Percentiles rank a stretch among this genome's conserved stretches.
phyloP scores from a whole-genome alignment of 2,113 vertebrate genomes.

The Zosterops hypoxanthus region DNA sequence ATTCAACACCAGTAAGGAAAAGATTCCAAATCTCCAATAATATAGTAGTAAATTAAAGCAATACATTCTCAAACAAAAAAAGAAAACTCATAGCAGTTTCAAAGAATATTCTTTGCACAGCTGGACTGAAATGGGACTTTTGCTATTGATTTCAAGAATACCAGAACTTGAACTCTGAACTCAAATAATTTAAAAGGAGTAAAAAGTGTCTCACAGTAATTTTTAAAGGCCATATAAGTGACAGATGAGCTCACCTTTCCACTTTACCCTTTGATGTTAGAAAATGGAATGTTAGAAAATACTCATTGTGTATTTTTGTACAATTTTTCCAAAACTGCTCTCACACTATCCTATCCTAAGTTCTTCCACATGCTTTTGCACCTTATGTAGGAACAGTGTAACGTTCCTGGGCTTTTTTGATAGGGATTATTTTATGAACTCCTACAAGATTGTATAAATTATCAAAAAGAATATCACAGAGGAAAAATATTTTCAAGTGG shows the following conservation, averaged over 20 bases:
- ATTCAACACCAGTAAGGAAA: neutral
- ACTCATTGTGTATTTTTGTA: neutral
- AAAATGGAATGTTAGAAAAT: neutral
- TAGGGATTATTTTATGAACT: neutral
- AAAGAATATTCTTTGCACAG: neutral
- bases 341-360: neutral
- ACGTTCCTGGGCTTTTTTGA: neutral
- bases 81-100: neutral
- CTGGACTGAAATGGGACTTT: conserved; percentile 3
- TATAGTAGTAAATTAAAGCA: conserved; percentile 22
- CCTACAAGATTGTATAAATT: neutral
- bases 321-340: neutral
- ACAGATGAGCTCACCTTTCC: conserved; percentile 14
- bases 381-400: neutral
- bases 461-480: conserved; percentile 21
- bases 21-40: neutral
- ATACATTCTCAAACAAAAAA: neutral
- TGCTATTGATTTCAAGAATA: conserved; percentile 28
- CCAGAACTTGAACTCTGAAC: conserved; percentile 42
- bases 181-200: conserved; percentile 39
- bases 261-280: neutral
- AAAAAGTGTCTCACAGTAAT: conserved; percentile 28
- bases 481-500: conserved; percentile 29
- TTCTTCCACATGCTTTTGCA: neutral
- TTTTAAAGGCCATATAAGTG: conserved; percentile 26